These are phyloP conservation scores for Bembecia ichneumoniformis DNA, from an alignment of 2,888 invertebrate species.

Conservation along the genomic window DNA sequence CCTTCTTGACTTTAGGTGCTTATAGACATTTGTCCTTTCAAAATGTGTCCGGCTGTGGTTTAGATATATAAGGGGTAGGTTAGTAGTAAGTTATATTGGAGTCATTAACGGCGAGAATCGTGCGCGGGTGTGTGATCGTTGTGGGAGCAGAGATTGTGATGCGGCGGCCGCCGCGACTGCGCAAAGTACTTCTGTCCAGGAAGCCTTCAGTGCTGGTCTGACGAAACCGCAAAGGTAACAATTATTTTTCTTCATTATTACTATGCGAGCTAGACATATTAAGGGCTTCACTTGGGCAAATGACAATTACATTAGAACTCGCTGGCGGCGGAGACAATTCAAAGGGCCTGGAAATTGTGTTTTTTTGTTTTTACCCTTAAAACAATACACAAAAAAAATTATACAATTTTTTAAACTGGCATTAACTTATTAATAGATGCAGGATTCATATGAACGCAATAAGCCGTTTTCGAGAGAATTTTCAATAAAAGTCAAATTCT, in stretches of 20 bases:
- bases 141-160: slow-evolving; percentile 43
- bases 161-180: slow-evolving; percentile 46
- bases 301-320: no score
- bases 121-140: slow-evolving; percentile 27
- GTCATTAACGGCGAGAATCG: slow-evolving; percentile 23
- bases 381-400: no score
- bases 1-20: slow-evolving; percentile 26
- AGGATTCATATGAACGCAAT: no score
- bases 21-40: slow-evolving; percentile 29
- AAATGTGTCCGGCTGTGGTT: slow-evolving; percentile 25
- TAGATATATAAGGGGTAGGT: slow-evolving; percentile 21
- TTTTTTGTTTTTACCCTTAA: no score
- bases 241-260: not conserved
- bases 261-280: no score
- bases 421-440: no score
- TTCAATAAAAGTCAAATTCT: no score
- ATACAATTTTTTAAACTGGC: no score
- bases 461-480: no score
- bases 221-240: slow-evolving; percentile 62
- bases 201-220: slow-evolving; percentile 47
- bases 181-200: slow-evolving; percentile 26
- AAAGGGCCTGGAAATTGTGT: no score
- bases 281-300: no score
- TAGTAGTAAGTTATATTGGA: slow-evolving; percentile 16
- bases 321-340: no score